Evolutionary conservation across 2,113 vertebrate genomes (phyloP), one percentile per base, ranked within the genome.

Genomic region (Eurystomus gularis): DNA sequence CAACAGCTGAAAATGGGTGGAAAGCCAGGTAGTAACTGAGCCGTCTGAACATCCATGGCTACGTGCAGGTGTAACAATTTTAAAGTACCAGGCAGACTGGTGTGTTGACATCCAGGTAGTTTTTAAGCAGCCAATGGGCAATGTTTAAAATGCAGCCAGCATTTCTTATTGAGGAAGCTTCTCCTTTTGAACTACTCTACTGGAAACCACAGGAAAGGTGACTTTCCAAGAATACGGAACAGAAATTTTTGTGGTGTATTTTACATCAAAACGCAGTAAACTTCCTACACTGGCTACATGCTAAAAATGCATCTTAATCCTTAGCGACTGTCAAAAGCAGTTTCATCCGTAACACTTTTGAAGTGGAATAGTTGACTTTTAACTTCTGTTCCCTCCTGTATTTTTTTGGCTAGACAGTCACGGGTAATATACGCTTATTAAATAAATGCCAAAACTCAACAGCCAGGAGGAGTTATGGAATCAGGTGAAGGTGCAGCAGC

Each of bases 21-120:
- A 61, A 97, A 94, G 90, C 44, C 78, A 76, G 61, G 76, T 82
- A 89, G 84, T 71, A 89, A 93, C 86, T 78, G 49, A 94, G 83
- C 76, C 21, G 23, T 68, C 73, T 42, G 57, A 85, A 55, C 72
- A 78, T 91, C 55, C 68, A 28, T 23, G 18, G 64, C 72, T 92
- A 79, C 64, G 9, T 61, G 87, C 82, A 82, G 69, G 78, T 85
- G 96, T 85, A 90, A 76, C 62, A 29, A 5, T 77, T 61, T 57
- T 64, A 17, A 93, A 95, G 92, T 62, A 65, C 65, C 83, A 88
- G 78, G 61, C 92, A 80, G 88, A 96, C 54, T 75, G 73, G 89
- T 10, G 33, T 42, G 75, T 81, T 94, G 58, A 88, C 78, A 96
- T 90, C 90, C 66, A 83, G 70, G 23, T 51, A n/a, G 51, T 79